phyloP scores from a whole-genome alignment of 2,113 vertebrate genomes.

The Suncus etruscus region DNA sequence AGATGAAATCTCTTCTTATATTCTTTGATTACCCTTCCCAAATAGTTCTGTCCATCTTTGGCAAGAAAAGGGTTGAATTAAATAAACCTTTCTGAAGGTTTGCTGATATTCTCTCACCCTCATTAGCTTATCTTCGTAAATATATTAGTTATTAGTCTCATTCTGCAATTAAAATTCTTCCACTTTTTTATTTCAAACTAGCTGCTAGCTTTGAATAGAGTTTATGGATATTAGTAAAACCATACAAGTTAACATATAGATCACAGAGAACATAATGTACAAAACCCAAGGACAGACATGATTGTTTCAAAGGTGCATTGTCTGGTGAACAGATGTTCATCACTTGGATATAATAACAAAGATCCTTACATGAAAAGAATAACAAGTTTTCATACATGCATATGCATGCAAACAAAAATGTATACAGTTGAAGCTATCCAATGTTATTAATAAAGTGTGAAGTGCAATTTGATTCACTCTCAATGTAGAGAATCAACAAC shows the following conservation, averaged over 20 bases:
- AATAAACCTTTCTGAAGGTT: background rate
- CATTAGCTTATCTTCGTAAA: background rate
- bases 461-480: background rate
- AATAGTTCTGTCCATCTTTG: background rate
- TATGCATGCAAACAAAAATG: background rate
- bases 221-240: conserved; percentile 13
- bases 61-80: conserved; percentile 23
- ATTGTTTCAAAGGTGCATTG: conserved; percentile 68
- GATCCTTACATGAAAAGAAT: background rate
- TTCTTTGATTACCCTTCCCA: background rate
- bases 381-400: background rate
- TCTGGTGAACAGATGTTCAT: conserved; percentile 66
- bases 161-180: conserved; percentile 22
- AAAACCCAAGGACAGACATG: conserved; percentile 45
- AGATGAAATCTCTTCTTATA: background rate
- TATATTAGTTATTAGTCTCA: background rate
- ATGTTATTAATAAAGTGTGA: background rate
- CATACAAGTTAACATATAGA: conserved; percentile 23
- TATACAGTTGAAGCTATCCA: background rate
- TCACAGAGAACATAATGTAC: conserved; percentile 52
- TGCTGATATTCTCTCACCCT: background rate
- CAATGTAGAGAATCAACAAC: background rate
- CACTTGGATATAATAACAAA: background rate
- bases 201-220: conserved; percentile 26
- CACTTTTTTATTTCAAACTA: conserved; percentile 41